Base-by-base conservation (phyloP, 2,797 vertebrate species). In the Pagetopsis macropterus region DNA sequence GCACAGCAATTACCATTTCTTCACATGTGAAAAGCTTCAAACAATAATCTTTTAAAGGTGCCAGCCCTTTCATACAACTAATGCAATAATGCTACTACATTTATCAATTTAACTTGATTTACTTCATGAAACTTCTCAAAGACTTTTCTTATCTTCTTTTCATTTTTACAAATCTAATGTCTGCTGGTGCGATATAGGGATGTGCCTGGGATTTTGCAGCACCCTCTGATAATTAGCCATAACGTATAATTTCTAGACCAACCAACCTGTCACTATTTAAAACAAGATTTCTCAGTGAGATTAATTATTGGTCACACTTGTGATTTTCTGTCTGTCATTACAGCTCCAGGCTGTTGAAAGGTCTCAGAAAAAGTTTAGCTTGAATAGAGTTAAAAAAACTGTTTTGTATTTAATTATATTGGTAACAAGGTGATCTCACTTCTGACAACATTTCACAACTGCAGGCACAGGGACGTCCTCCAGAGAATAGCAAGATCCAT, bases 391-490 rank as follows among this genome's bases (percentile, higher is more conserved):
- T 9, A 10, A 23, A 21, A 21, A 73, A 67, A 21, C 3, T 23
- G 19, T 65, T 81, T 76, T 61, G 43, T 74, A 48, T 69, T 72
- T 84, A 78, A 78, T 79, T 84, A 62, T 50, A 71, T 46, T 40
- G 58, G 37, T 62, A 79, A 78, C 45, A 74, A 62, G 31, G 57
- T 65, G 61, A 82, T 83, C 44, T 54, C 51, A 67, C 65, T 68
- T 71, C 51, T 72, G 56, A 80, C 59, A 65, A 12, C 19, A n/a
- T 41, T 75, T 23, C 64, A 58, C 44, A 49, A 62, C 64, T 61
- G 43, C 57, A 62, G 52, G 51, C 66, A 16, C 16, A 59, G 9
- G 0, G 1, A 70, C n/a, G 57, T 78, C 72, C 73, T 82, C 74
- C 1, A 7, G 70, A 86, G 76, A 62, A 48, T 27, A 68, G 43